phyloP scores from a whole-genome alignment of 2,113 vertebrate genomes.

The Polypterus bichir region DNA sequence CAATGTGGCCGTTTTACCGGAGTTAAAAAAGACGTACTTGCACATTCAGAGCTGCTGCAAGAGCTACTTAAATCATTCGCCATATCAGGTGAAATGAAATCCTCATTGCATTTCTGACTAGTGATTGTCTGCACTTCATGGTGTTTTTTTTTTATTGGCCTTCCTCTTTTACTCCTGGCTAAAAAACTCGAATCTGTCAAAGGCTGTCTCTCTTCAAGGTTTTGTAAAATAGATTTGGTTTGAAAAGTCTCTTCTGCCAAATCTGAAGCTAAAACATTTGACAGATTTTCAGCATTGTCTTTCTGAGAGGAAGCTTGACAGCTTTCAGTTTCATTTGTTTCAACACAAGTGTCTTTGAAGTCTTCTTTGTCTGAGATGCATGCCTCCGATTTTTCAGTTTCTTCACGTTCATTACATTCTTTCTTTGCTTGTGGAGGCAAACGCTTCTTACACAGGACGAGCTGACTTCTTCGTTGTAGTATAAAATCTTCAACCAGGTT shows the following conservation, averaged over 20 bases:
- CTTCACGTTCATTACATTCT: constrained; percentile 46
- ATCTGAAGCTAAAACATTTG: constrained; percentile 29
- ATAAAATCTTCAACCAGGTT: constrained; percentile 83
- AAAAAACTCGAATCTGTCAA: constrained; percentile 25
- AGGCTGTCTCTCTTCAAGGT: neutral
- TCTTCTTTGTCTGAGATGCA: constrained; percentile 37
- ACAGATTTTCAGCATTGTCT: constrained; percentile 22
- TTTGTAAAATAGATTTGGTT: constrained; percentile 20
- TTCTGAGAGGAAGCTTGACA: constrained; percentile 39
- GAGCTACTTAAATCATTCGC: constrained; percentile 27
- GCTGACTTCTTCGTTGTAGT: constrained; percentile 72
- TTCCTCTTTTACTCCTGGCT: constrained; percentile 64
- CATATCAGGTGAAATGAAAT: constrained; percentile 26
- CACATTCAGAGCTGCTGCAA: constrained; percentile 53
- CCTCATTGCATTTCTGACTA: constrained; percentile 31
- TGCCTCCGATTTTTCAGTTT: constrained; percentile 42
- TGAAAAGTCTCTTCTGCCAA: constrained; percentile 34
- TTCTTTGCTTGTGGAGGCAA: constrained; percentile 46
- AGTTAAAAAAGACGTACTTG: constrained; percentile 38
- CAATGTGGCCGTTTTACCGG: constrained; percentile 44
- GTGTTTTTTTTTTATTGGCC: constrained; percentile 50
- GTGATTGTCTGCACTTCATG: constrained; percentile 21
- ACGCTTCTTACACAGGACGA: constrained; percentile 77
- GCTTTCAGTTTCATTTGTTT: constrained; percentile 38
- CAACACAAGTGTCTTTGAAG: constrained; percentile 30